Conservation (phyloP, 2,888 invertebrate genomes). For the Pseudanteris insignis region DNA sequence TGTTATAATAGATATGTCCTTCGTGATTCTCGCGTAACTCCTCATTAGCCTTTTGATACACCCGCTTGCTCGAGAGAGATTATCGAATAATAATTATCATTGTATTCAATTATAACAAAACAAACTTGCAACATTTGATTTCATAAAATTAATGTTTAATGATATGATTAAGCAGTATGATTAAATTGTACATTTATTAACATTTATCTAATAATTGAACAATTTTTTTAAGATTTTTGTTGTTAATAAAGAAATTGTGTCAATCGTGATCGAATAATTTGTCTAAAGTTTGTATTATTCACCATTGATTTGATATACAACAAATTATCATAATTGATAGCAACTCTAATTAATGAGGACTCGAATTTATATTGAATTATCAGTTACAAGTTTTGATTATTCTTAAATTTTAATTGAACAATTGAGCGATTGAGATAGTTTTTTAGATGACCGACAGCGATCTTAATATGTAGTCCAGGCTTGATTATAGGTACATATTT, state of each 20-base stretch:
- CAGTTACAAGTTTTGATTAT: too few relatives aligned
- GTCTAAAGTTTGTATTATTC: too few relatives aligned
- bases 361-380: too few relatives aligned
- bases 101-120: too few relatives aligned
- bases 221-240: conserved; percentile 3
- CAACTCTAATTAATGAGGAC: too few relatives aligned
- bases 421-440: neutral
- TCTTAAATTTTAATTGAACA: too few relatives aligned
- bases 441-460: neutral
- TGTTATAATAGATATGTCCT: conserved; percentile 53
- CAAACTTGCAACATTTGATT: too few relatives aligned
- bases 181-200: conserved; percentile 27
- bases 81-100: conserved; percentile 56
- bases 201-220: conserved; percentile 10
- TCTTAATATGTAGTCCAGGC: conserved; percentile 24
- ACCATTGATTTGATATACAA: too few relatives aligned
- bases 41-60: conserved; percentile 61
- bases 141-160: conserved; percentile 28
- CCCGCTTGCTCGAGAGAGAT: conserved; percentile 64
- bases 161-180: conserved; percentile 11
- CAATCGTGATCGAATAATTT: too few relatives aligned
- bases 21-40: conserved; percentile 59
- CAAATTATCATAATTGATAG: too few relatives aligned
- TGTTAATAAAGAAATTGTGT: conserved; percentile 2
- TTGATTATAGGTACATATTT: too few relatives aligned